A percentile compares a stretch with the other conserved stretches of the same genome.
These are phyloP conservation scores for Cosmopolites sordidus DNA, from an alignment of 2,888 invertebrate genomes.

Conservation along the genomic window DNA sequence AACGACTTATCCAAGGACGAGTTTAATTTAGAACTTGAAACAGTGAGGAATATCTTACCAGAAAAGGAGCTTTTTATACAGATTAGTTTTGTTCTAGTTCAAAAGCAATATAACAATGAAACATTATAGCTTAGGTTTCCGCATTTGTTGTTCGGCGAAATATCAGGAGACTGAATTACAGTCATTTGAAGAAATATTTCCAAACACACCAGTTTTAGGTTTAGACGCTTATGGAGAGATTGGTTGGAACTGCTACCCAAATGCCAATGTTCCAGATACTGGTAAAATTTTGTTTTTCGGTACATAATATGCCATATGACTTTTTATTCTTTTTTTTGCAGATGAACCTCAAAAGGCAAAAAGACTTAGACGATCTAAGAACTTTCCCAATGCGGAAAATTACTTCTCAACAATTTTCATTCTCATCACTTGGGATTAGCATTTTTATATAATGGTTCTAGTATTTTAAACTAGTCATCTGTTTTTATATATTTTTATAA, in stretches of 20 bases:
- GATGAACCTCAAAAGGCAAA: conserved; percentile 19
- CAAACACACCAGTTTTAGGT: conserved; percentile 36
- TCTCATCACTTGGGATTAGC: conserved; percentile 36
- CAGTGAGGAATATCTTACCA: conserved; percentile 29
- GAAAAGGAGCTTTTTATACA: neutral
- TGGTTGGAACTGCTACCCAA: conserved; percentile 38
- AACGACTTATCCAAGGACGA: conserved; percentile 34
- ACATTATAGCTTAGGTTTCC: conserved; percentile 33
- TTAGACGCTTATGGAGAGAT: conserved; percentile 41
- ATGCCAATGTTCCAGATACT: conserved; percentile 4
- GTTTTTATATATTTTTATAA: neutral
- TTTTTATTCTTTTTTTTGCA: conserved; percentile 1
- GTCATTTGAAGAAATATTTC: conserved; percentile 36
- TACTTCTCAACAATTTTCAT: conserved; percentile 39
- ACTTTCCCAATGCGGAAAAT: conserved; percentile 33
- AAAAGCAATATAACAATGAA: conserved; percentile 32
- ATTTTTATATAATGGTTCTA: neutral
- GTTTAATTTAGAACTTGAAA: conserved; percentile 34
- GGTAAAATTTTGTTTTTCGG: neutral
- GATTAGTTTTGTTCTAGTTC: conserved; percentile 33
- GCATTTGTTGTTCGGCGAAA: conserved; percentile 40
- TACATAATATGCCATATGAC: neutral
- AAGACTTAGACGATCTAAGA: conserved; percentile 28
- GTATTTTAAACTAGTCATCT: conserved; percentile 5
- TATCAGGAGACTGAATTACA: conserved; percentile 30